Base-by-base conservation (phyloP, 2,888 invertebrate genomes). In the Xylocampa areola region DNA sequence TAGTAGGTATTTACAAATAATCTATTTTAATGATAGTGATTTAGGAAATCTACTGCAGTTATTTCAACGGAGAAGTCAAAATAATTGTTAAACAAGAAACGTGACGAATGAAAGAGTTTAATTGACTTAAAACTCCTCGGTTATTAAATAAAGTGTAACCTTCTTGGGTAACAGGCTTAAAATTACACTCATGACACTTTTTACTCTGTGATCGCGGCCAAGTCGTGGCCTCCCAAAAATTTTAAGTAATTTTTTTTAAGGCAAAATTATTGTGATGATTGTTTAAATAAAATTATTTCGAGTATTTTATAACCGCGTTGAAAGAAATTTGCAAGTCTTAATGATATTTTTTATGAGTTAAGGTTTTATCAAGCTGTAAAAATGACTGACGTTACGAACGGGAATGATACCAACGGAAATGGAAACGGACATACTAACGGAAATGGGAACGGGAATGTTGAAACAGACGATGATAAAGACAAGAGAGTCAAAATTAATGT, bases 401-500 rank as follows among this genome's bases (percentile, higher is more conserved):
- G 3, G 0, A 16, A 16, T 10, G 17, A 1, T 7, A 8, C 25
- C 2, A 25, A 17, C 8, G 25, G 11, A 7, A 40, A 29, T 2
- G 47, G 10, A 4, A 44, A 44, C 10, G 32, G 30, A 1, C n/a
- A n/a, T n/a, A n/a, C n/a, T n/a, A 43, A 11, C 1, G 70, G 14
- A 59, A 39, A 23, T 14, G 50, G 14, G 33, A 25, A 14, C 11
- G 45, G 25, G 8, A 40, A 65, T 13, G 50, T 43, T 13, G 75
- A 62, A 13, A 55, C 57, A 6, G 58, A 68, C 2, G 81, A 81
- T 54, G 90, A 89, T 27, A 89, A 90, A 51, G 89, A 89, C 62
- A 91, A 91, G 63, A 83, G 86, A 66, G 92, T 92, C 19, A 91
- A 91, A 84, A 79, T 92, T 59, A 84, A 88, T 71, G 91, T 92